Percentiles rank a stretch among this genome's conserved stretches.
Conservation (phyloP, 2,888 invertebrate species). For the Gonocerus acuteangulatus region DNA sequence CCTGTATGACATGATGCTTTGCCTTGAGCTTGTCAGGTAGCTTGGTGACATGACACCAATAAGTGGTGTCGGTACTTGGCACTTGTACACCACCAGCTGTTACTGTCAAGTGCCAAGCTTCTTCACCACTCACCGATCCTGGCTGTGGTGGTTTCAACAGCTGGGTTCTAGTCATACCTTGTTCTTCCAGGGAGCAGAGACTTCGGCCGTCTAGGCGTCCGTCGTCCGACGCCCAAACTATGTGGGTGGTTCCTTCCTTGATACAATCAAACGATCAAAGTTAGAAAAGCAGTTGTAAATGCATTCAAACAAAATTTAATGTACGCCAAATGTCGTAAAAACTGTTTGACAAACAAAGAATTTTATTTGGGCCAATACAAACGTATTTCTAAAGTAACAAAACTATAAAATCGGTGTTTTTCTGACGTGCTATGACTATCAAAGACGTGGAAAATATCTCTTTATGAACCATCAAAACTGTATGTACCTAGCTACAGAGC, state of each 20-base stretch:
- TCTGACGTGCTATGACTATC: too few species aligned
- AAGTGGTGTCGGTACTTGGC: constrained; percentile 83
- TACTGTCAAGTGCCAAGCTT: constrained; percentile 55
- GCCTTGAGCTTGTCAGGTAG: constrained; percentile 59
- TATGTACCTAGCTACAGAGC: too few species aligned
- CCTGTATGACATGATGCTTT: constrained; percentile 69
- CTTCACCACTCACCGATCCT: constrained; percentile 44
- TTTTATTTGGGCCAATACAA: not conserved
- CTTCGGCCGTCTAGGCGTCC: constrained; percentile 63
- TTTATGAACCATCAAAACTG: too few species aligned
- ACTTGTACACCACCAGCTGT: constrained; percentile 60
- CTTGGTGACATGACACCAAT: constrained; percentile 87
- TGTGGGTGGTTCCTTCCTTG: constrained; percentile 81
- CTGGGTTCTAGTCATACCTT: constrained; percentile 72
- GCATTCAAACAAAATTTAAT: too few species aligned
- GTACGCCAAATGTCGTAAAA: too few species aligned
- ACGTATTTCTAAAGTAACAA: too few species aligned
- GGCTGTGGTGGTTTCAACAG: constrained; percentile 49
- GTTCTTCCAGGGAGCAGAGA: constrained; percentile 50
- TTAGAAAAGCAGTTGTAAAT: too few species aligned
- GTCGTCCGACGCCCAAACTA: constrained; percentile 75
- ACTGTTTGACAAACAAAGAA: too few species aligned
- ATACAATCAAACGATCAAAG: not conserved
- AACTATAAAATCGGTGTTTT: too few species aligned
- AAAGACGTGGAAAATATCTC: too few species aligned